Conservation (phyloP, 2,113 vertebrate genomes). For the Gadus chalcogrammus region DNA sequence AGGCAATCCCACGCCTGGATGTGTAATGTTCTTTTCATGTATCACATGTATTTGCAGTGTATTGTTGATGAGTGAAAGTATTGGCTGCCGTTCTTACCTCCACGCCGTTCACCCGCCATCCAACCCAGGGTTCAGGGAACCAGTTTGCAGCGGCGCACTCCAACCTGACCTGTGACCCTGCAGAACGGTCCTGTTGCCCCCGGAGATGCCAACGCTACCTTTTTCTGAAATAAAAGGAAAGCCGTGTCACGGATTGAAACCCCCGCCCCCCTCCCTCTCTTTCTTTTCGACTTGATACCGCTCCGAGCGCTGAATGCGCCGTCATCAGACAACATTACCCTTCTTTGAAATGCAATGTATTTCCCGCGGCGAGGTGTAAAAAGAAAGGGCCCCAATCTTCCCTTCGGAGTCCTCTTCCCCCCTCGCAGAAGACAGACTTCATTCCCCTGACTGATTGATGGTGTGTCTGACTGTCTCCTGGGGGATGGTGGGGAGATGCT, state of each 20-base stretch:
- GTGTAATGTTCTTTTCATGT: neutral
- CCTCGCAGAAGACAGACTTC: conserved; percentile 28
- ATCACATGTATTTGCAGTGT: neutral
- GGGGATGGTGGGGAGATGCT: conserved; percentile 15
- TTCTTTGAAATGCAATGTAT: conserved; percentile 10
- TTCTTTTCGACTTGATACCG: no score
- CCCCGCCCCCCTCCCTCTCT: neutral
- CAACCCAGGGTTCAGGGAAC: conserved; percentile 73
- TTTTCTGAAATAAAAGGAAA: conserved; percentile 68
- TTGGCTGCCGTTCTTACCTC: conserved; percentile 38
- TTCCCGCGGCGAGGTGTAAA: neutral
- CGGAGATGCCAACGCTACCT: conserved; percentile 73
- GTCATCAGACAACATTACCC: neutral
- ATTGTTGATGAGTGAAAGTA: neutral
- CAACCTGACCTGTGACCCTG: conserved; percentile 69
- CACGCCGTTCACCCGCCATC: conserved; percentile 73
- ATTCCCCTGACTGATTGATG: conserved; percentile 37
- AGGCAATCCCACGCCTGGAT: no score
- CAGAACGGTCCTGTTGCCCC: conserved; percentile 57
- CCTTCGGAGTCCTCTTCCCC: conserved; percentile 13
- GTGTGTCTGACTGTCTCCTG: conserved; percentile 35
- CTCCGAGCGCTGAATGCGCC: no score
- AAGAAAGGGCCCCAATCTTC: conserved; percentile 10
- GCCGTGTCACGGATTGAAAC: neutral
- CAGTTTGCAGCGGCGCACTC: conserved; percentile 78